These are phyloP conservation scores for Anas platyrhynchos DNA, from an alignment of 2,113 vertebrate species.

Conservation along the genomic window DNA sequence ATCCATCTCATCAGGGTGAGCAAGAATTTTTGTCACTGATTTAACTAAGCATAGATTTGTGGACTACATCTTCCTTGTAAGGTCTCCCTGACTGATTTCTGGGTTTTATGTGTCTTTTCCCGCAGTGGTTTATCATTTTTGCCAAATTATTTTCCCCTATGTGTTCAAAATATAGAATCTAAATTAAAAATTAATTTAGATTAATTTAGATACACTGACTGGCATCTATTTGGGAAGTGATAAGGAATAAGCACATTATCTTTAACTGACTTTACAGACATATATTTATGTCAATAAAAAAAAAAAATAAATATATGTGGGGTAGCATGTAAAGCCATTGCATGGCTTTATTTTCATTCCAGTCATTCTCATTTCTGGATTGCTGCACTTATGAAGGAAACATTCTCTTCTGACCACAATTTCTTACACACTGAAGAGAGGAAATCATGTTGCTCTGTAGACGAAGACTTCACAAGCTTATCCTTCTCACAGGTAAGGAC, in stretches of 20 bases:
- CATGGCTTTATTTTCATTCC: neutral
- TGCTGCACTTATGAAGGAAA: neutral
- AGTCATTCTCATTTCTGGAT: neutral
- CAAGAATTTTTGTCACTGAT: neutral
- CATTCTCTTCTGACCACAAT: neutral
- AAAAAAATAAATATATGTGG: too few relatives aligned
- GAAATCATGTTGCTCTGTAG: neutral
- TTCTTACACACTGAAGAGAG: neutral
- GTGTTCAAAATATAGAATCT: neutral
- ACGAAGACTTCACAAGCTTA: neutral
- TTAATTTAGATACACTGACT: neutral
- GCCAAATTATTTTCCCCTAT: neutral
- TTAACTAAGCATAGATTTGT: neutral
- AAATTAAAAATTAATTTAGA: neutral
- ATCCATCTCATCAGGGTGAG: neutral
- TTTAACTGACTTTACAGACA: neutral
- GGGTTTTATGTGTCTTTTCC: neutral
- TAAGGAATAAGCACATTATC: neutral
- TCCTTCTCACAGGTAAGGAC: neutral
- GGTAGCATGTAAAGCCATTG: too few relatives aligned
- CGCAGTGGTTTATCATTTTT: rapidly evolving
- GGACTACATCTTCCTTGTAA: neutral
- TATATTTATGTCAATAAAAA: neutral
- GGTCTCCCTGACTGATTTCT: neutral
- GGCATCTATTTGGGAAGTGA: neutral